Base-by-base conservation (phyloP, 2,888 invertebrate species). In the Philereme transversata region DNA sequence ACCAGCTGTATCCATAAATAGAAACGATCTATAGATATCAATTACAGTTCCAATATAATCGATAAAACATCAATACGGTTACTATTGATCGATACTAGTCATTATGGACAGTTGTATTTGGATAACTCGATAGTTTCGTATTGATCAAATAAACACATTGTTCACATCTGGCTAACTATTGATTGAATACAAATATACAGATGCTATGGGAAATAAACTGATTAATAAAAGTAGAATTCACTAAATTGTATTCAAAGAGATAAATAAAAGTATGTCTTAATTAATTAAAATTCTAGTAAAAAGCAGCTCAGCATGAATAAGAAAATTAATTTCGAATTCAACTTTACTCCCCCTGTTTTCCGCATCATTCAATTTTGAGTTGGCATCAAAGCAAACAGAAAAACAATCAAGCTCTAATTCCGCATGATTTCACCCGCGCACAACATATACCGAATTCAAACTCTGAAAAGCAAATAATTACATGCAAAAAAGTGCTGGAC, bases 391-490 rank as follows among this genome's bases (percentile, higher is more conserved):
- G 57, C 56, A 58, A 40, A 62, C 57, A 50, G 11, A 53, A 69
- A 67, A 74, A 77, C 75, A 72, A 76, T 72, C 57, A 69, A 62
- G 59, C 65, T 56, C 72, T 70, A 76, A 76, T 73, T 72, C 59
- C 41, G 46, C 56, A 67, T 72, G 66, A 73, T 70, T 75, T 70
- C 65, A 60, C 61, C 61, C 56, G 51, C 51, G 9, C 45, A 45
- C 22, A 61, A 61, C 44, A 51, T 48, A 72, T 57, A 8, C 63
- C 57, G 65, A 69, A 73, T 69, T 52, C 67, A 55, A 66, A 64
- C 69, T 64, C 60, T 76, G 69, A 71, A 77, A 69, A 73, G 71
- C 72, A 68, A 69, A 72, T 75, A 73, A 78, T 77, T 77, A 76
- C 72, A 72, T 69, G 65, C 70, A 76, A 76, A 77, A 45, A 75